Base-by-base conservation (phyloP, 64 coral and sea anemone species). In the Montipora sp. region DNA sequence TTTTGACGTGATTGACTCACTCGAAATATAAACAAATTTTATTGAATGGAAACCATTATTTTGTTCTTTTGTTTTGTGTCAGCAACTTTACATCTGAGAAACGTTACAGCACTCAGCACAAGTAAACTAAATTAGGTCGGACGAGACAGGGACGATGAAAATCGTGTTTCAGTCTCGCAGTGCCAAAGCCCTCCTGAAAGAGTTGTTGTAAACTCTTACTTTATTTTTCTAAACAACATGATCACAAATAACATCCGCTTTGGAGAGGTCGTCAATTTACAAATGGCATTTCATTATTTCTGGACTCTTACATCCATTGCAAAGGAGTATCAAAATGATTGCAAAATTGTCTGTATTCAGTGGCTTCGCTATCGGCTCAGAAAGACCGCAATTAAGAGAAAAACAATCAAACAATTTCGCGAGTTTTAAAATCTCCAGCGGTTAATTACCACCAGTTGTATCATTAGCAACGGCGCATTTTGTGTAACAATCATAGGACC, bases 371-470 rank as follows among this genome's bases (percentile, higher is more conserved):
- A 5, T 7, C 0, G 21, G 5, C 21, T 5, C 20, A 71, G 68
- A 71, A 71, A 18, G 14, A 71, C 19, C 0, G 21, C 19, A 71
- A 21, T 85, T 12, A 5, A 85, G 11, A 0, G 7, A 8, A 85
- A 49, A 70, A 19, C 27, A 69, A 1, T 69, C 24, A 5, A 10
- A 57, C 18, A 46, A 85, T 68, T 21, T 49, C 22, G 7, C 19
- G 0, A 82, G 11, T 2, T 21, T 65, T 82, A 63, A 85, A 43
- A 85, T 71, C 16, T 51, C 82, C 65, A 43, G 82, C 65, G 18
- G 7, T 7, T 49, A 71, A 85, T 49, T 19, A 85, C 61, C 49
- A 71, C 65, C 45, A 85, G 66, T 20, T 85, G 46, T 85, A 20
- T 44, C 46, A 50, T 48, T 20, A 51, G 65, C 68, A 12, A 47